Percentiles rank a stretch among this genome's conserved stretches.
Conservation (phyloP, 2,888 invertebrate species). For the Icerya purchasi region DNA sequence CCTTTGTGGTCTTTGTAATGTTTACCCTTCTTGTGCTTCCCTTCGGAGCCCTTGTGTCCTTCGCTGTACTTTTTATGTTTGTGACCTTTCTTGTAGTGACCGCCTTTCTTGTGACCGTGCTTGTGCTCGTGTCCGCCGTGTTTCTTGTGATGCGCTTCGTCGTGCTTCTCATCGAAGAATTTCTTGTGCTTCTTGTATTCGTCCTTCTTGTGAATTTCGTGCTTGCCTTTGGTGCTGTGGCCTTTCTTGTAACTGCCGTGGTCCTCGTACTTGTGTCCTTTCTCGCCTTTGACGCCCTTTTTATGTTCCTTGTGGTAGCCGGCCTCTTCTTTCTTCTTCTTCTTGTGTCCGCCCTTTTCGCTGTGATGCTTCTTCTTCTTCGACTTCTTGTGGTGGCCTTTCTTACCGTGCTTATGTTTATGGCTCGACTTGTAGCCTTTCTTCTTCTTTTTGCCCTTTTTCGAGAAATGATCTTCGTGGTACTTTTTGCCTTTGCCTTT, state of each 20-base stretch:
- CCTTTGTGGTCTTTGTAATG: conserved; percentile 60
- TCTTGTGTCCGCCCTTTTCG: conserved; percentile 39
- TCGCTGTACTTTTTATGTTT: conserved; percentile 53
- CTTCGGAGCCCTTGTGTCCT: conserved; percentile 59
- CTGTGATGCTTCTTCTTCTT: conserved; percentile 35
- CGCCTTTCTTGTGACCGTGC: conserved; percentile 61
- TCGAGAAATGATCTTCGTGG: conserved; percentile 38
- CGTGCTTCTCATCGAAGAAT: conserved; percentile 67
- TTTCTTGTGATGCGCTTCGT: conserved; percentile 57
- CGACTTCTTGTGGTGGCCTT: conserved; percentile 52
- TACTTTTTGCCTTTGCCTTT: conserved; percentile 45
- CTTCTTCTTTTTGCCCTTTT: conserved; percentile 45
- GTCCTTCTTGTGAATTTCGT: conserved; percentile 63
- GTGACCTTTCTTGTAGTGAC: conserved; percentile 59
- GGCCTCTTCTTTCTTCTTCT: conserved; percentile 39
- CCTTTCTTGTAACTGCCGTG: conserved; percentile 61
- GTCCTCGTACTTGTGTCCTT: conserved; percentile 40
- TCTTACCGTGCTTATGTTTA: conserved; percentile 41
- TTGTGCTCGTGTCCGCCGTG: conserved; percentile 55
- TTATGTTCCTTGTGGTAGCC: conserved; percentile 42
- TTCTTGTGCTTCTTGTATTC: conserved; percentile 71
- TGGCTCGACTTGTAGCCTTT: conserved; percentile 50
- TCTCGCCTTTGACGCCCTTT: conserved; percentile 42
- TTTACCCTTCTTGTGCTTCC: conserved; percentile 55
- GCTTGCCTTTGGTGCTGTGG: conserved; percentile 66